Percentiles rank a stretch among this genome's conserved stretches.
Evolutionary conservation across 2,797 vertebrate species (phyloP).

Genomic region (Erethizon dorsatum): DNA sequence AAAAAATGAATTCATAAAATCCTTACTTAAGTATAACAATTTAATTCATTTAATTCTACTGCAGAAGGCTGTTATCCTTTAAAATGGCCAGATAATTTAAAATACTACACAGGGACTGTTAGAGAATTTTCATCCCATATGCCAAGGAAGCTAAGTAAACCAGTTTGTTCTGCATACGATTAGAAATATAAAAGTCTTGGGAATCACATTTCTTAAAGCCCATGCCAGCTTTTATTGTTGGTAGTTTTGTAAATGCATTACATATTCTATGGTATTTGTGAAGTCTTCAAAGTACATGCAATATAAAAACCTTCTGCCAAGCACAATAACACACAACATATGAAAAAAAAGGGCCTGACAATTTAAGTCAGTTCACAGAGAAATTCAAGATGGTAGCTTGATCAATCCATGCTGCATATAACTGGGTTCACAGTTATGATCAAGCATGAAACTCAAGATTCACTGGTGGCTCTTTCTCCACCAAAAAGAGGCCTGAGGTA

Average conservation of each 20-base stretch:
- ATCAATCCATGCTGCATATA: not conserved
- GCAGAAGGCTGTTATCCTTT: slow-evolving; percentile 69
- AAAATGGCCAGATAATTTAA: slow-evolving; percentile 77
- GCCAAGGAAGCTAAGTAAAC: slow-evolving; percentile 75
- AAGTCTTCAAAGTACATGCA: slow-evolving; percentile 74
- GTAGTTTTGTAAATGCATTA: slow-evolving; percentile 80
- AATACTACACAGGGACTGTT: slow-evolving; percentile 66
- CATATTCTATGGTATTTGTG: slow-evolving; percentile 77
- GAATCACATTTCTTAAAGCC: slow-evolving; percentile 82
- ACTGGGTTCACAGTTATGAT: not conserved
- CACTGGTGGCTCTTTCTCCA: not conserved
- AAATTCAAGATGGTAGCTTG: slow-evolving; percentile 62
- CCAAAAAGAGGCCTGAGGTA: not conserved
- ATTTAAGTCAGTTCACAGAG: slow-evolving; percentile 44
- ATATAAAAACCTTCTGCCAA: slow-evolving; percentile 79
- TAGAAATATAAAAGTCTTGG: slow-evolving; percentile 81
- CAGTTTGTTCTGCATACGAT: slow-evolving; percentile 74
- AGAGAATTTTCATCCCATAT: slow-evolving; percentile 80
- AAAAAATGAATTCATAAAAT: slow-evolving; percentile 51
- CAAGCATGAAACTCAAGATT: not conserved
- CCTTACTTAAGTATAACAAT: slow-evolving; percentile 47
- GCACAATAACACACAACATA: slow-evolving; percentile 65
- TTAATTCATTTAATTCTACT: slow-evolving; percentile 71
- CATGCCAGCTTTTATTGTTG: slow-evolving; percentile 78
- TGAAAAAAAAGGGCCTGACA: slow-evolving; percentile 12